Evolutionary conservation across 2,113 vertebrate genomes (phyloP).

Genomic region (Cyrtonyx montezumae): DNA sequence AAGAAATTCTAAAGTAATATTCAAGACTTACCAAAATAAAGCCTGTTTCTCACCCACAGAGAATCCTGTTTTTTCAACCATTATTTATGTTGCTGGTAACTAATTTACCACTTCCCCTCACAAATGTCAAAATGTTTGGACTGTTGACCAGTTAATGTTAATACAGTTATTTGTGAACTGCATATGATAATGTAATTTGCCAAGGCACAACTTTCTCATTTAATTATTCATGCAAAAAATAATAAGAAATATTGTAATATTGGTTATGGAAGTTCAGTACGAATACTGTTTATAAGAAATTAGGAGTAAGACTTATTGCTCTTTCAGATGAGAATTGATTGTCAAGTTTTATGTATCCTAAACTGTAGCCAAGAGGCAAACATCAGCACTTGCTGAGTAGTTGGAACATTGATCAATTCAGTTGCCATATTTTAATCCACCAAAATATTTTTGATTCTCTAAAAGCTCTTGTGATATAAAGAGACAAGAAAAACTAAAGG

Average conservation of each 20-base stretch:
- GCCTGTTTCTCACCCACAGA: background rate
- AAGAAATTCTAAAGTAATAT: background rate
- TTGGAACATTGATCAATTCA: background rate
- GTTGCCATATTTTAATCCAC: background rate
- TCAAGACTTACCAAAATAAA: background rate
- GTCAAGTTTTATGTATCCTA: background rate
- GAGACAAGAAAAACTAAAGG: background rate
- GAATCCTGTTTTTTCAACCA: background rate
- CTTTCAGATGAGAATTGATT: background rate
- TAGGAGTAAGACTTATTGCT: background rate
- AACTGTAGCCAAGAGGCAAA: background rate
- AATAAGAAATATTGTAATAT: background rate
- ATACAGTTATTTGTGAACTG: background rate
- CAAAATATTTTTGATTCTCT: background rate
- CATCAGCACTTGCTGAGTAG: background rate
- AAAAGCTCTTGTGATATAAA: background rate
- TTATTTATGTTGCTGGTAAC: background rate
- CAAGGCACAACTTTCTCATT: background rate
- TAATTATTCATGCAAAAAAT: slow-evolving; percentile 29
- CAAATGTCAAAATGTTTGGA: background rate
- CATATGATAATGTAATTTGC: background rate
- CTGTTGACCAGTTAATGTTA: background rate
- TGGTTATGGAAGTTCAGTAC: background rate
- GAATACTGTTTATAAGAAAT: background rate
- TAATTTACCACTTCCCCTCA: background rate